These are phyloP conservation scores for Cephalophus harveyi DNA, from an alignment of 2,113 vertebrate genomes.

Conservation along the genomic window DNA sequence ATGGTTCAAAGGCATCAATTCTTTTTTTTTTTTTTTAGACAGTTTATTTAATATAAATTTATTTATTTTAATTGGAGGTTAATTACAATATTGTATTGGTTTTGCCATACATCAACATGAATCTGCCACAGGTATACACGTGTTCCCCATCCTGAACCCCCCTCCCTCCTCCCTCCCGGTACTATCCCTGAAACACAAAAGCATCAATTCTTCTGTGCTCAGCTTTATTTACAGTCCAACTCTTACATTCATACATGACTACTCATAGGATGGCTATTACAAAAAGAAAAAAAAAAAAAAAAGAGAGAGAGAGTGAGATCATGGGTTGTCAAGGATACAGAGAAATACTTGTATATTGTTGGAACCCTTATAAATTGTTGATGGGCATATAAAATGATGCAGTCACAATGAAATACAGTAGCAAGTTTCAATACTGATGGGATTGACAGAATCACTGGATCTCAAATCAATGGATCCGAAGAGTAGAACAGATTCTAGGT, in stretches of 20 bases:
- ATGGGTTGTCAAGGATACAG: neutral
- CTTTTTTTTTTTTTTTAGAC: neutral
- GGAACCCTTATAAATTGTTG: neutral
- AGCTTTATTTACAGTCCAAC: neutral
- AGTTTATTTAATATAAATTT: too few species aligned
- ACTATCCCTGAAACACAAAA: neutral
- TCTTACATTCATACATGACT: neutral
- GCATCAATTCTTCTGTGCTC: neutral
- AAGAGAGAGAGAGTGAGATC: neutral
- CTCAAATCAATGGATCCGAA: neutral
- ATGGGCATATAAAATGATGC: neutral
- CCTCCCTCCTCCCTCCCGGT: accelerated
- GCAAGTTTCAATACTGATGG: neutral
- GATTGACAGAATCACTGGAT: neutral
- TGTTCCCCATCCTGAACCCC: too few species aligned
- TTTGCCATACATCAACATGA: too few species aligned
- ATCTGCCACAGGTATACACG: too few species aligned
- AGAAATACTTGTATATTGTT: neutral
- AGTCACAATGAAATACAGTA: neutral
- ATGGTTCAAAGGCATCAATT: neutral
- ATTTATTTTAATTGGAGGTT: too few species aligned
- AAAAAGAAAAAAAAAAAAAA: neutral
- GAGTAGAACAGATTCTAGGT: neutral
- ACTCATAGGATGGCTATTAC: accelerated
- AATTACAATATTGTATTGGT: too few species aligned